Evolutionary conservation across 2,888 invertebrate species (phyloP), one percentile per base, ranked within the genome.

Genomic region (Perdita meconis): DNA sequence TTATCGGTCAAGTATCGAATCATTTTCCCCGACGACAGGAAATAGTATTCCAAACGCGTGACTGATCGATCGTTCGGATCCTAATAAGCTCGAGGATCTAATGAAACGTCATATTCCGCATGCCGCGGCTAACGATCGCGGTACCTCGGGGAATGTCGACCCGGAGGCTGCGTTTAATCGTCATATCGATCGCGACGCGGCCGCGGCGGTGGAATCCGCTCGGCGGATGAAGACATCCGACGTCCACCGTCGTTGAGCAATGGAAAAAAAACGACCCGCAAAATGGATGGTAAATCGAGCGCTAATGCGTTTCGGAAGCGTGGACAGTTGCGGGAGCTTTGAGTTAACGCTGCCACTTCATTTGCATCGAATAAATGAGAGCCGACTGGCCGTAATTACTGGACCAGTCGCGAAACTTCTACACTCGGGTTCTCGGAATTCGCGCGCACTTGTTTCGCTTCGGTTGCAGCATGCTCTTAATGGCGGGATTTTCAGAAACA

Each of bases 41-140:
- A 66, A 57, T 66, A 13, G 12, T 78, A 56, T 51, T 65, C 56
- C 24, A 40, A 53, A n/a, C 44, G 42, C 36, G 34, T 36, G 12
- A 16, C 22, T 8, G 40, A 47, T 1, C 22, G 42, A 6, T 34
- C 60, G 50, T 42, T 57, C 57, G 12, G 6, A 42, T 61, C 22
- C 38, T 72, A 55, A 55, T 67, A 69, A 47, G 67, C 61, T 50
- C 59, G 53, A 36, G 51, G 34, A 38, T 73, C 79, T 77, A 69
- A 69, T 69, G 67, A 71, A 66, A 66, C 68, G 64, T 82, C 74
- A 67, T 67, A 74, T 83, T 69, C 63, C 80, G 61, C 73, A 76
- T 82, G 59, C 76, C 73, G 30, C 24, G 65, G 40, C 51, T 74
- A 69, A 70, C 65, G 65, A 59, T 79, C 66, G 42, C 19, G 30